Evolutionary conservation across 2,113 vertebrate genomes (phyloP), one percentile per base, ranked within the genome.

Genomic region (Leptosomus discolor): DNA sequence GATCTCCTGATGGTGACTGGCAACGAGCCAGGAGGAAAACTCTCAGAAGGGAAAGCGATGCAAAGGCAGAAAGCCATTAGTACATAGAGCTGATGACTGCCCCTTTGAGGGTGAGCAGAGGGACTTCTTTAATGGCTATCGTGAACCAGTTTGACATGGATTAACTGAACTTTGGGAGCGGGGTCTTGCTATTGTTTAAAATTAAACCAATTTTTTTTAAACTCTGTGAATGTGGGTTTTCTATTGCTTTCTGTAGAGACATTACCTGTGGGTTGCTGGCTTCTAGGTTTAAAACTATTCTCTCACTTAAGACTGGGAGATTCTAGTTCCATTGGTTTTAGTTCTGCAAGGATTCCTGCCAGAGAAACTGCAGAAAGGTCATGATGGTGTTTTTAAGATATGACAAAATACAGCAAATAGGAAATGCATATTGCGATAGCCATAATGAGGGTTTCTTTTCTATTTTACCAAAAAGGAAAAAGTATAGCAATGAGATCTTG

Each of bases 1-100:
- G 34, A 37, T 60, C 15, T 92, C 32, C 43, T 77, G 60, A 29
- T 1, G 11, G 13, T 36, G 56, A 11, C 3, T 65, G 65, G 56
- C 69, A 67, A 67, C 82, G 36, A 82, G 30, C 20, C 64, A 37
- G 29, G 43, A 54, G 43, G n/a, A 68, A 54, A 77, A 27, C 17
- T 46, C 41, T 36, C 2, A 0, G 26, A 3, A 36, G 6, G 8
- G 34, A 54, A 50, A 3, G 3, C 1, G 2, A 2, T 46, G 36
- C 2, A 7, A 63, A 79, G 21, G 21, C 11, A 3, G 43, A 30
- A 71, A 85, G 48, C 34, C 6, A 30, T 81, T 60, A 41, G 6
- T 34, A 22, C 29, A 20, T 41, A 20, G 60, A 69, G 20, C 36
- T 22, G 21, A 57, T 64, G 69, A 41, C 20, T 58, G 32, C 1